These are phyloP conservation scores for Cynoglossus semilaevis DNA, from an alignment of 2,113 vertebrate species.

Conservation along the genomic window DNA sequence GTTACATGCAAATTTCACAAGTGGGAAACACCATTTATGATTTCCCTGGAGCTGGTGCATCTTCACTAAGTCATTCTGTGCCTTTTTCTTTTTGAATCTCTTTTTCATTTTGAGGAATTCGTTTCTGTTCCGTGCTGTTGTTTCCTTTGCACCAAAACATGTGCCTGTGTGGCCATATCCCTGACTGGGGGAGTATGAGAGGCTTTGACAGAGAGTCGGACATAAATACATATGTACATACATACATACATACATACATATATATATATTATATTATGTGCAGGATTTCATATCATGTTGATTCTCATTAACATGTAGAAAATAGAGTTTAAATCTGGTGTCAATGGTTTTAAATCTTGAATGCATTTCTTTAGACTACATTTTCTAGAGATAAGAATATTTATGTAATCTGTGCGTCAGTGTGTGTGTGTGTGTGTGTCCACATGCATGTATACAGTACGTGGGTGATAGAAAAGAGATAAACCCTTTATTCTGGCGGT, in stretches of 20 bases:
- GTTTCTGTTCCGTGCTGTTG: slow-evolving; percentile 6
- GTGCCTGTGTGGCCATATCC: not conserved
- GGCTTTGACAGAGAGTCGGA: not conserved
- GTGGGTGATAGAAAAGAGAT: slow-evolving; percentile 35
- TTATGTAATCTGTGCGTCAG: slow-evolving; percentile 1
- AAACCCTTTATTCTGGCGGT: slow-evolving; percentile 29
- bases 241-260: too few relatives aligned
- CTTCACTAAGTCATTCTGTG: slow-evolving; percentile 18
- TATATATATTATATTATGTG: too few relatives aligned
- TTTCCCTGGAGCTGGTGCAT: slow-evolving; percentile 19
- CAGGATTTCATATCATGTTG: not conserved
- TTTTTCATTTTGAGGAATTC: slow-evolving; percentile 21
- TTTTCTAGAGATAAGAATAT: not conserved
- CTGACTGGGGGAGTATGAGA: not conserved
- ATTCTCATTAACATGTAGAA: too few relatives aligned
- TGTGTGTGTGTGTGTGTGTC: slow-evolving; percentile 13
- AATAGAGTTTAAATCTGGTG: slow-evolving; percentile 5
- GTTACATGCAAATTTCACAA: slow-evolving; percentile 34
- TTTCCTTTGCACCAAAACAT: not conserved
- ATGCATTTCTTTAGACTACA: too few relatives aligned
- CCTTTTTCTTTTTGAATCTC: slow-evolving; percentile 6
- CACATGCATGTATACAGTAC: slow-evolving; percentile 8
- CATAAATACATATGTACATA: not conserved
- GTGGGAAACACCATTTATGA: slow-evolving; percentile 1
- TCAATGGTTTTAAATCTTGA: not conserved